Percentiles rank a stretch among this genome's conserved stretches.
Conservation (phyloP, 2,113 vertebrate species). For the Oreotrochilus melanogaster region DNA sequence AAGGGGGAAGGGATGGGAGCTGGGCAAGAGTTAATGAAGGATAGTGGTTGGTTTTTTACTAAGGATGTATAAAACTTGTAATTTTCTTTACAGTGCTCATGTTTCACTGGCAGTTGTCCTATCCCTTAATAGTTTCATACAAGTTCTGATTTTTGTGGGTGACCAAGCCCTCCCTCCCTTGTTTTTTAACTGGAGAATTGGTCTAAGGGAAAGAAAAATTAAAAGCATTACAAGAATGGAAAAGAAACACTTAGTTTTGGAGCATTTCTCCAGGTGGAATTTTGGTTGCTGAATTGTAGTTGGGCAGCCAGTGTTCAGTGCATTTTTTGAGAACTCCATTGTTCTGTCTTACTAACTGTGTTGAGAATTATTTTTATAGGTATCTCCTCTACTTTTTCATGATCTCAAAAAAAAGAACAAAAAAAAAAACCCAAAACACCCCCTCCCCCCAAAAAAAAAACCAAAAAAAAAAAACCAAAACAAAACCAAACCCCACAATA, state of each 20-base stretch:
- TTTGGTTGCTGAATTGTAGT: neutral
- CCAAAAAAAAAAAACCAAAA: no score
- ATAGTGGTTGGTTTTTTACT: neutral
- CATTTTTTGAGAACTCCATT: neutral
- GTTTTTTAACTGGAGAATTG: neutral
- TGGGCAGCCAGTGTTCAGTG: neutral
- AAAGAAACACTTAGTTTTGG: neutral
- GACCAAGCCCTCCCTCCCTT: neutral
- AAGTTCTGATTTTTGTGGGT: neutral
- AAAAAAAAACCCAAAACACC: no score
- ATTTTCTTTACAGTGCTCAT: fast-evolving
- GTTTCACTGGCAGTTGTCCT: neutral
- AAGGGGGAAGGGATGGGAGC: neutral
- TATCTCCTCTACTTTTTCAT: neutral
- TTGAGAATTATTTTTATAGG: neutral
- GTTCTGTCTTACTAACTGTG: no score
- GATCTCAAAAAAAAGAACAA: neutral
- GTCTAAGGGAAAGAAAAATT: neutral
- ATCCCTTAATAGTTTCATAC: neutral
- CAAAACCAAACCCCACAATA: no score
- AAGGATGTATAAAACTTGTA: neutral
- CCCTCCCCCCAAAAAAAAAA: no score
- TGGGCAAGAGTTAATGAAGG: neutral
- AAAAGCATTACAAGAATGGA: neutral
- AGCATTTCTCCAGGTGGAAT: neutral